phyloP scores from a whole-genome alignment of 2,113 vertebrate species.

The Axis porcinus region DNA sequence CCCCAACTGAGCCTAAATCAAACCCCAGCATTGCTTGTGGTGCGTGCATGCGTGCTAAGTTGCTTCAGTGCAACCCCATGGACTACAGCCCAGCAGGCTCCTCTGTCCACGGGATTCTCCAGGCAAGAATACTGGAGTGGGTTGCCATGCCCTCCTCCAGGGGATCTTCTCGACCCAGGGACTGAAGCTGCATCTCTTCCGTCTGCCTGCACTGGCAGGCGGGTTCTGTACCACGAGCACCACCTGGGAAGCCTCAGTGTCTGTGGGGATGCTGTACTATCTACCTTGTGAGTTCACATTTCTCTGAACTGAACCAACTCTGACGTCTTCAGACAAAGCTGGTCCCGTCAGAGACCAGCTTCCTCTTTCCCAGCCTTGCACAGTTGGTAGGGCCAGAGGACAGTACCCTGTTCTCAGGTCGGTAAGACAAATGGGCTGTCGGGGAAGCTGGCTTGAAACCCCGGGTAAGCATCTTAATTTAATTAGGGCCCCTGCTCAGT shows the following conservation, averaged over 20 bases:
- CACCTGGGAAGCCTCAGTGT: neutral
- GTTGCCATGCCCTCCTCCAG: neutral
- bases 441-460: neutral
- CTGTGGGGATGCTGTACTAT: rapidly evolving
- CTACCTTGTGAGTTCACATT: too few relatives aligned
- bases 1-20: neutral
- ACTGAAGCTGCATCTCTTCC: neutral
- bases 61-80: neutral
- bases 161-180: neutral
- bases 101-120: neutral
- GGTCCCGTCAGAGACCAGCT: rapidly evolving
- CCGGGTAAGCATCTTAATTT: rapidly evolving
- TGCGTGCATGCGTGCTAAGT: neutral
- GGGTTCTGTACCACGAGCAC: rapidly evolving
- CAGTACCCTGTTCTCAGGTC: neutral
- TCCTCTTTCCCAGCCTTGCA: neutral
- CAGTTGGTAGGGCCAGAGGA: neutral
- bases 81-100: neutral
- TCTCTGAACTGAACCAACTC: neutral
- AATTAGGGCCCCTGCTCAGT: neutral
- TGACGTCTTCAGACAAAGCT: neutral
- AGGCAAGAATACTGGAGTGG: neutral
- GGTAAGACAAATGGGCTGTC: neutral
- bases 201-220: neutral
- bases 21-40: neutral